Evolutionary conservation across 2,797 vertebrate species (phyloP).

Genomic region (Muscicapa comitata): DNA sequence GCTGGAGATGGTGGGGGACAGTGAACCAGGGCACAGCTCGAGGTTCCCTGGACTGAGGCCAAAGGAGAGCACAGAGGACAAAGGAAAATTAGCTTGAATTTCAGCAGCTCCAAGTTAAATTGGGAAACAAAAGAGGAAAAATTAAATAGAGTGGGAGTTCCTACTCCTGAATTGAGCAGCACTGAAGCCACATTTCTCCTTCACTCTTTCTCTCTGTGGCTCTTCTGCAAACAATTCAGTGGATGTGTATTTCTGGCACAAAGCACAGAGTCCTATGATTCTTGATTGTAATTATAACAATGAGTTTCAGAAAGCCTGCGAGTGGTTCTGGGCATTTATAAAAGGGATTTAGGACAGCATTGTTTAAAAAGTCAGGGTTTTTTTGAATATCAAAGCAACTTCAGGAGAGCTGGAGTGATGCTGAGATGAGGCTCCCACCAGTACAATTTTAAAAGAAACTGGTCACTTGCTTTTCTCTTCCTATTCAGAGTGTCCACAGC

Average conservation of each 20-base stretch:
- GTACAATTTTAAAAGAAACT: slow-evolving; percentile 40
- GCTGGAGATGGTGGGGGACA: neutral
- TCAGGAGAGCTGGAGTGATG: neutral
- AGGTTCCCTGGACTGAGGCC: neutral
- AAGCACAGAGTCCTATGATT: slow-evolving; percentile 48
- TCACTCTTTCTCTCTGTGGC: neutral
- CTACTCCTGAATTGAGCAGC: slow-evolving; percentile 11
- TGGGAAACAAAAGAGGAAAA: neutral
- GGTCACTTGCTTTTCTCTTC: neutral
- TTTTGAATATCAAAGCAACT: slow-evolving; percentile 51
- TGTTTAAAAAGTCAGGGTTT: slow-evolving; percentile 36
- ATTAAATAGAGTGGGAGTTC: slow-evolving; percentile 1
- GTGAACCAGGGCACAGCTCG: neutral
- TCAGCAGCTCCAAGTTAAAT: neutral
- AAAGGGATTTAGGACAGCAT: slow-evolving; percentile 44
- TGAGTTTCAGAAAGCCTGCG: slow-evolving; percentile 63
- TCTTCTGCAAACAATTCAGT: slow-evolving; percentile 49
- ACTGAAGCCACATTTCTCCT: neutral
- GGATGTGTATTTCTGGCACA: slow-evolving; percentile 60
- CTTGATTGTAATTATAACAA: slow-evolving; percentile 72
- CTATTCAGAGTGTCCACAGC: neutral
- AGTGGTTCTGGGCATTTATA: slow-evolving; percentile 60
- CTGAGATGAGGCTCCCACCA: neutral
- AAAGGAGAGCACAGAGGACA: neutral
- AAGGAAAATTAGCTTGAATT: neutral